Evolutionary conservation across 2,113 vertebrate genomes (phyloP).

Genomic region (Potamarius usumacintae): DNA sequence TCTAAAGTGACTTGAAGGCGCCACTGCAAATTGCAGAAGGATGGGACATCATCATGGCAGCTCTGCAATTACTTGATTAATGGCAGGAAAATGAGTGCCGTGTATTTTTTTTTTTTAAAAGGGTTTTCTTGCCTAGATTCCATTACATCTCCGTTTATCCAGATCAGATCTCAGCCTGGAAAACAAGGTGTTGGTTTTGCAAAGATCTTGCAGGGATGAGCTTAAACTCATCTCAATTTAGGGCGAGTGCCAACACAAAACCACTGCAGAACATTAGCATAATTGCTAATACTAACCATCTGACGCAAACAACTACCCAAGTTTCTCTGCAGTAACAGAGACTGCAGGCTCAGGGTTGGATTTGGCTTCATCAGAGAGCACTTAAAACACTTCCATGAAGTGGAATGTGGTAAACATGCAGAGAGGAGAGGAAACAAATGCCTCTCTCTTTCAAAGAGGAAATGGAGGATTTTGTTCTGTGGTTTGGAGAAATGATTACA

Average conservation of each 20-base stretch:
- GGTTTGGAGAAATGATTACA: not conserved
- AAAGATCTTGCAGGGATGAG: not conserved
- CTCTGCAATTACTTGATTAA: slow-evolving; percentile 12
- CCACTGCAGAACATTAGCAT: slow-evolving; percentile 26
- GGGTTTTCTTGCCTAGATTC: not conserved
- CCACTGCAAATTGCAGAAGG: not conserved
- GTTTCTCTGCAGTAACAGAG: not conserved
- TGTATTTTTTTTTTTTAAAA: no score
- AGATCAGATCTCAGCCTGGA: not conserved
- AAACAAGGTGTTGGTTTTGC: not conserved
- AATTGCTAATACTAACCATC: slow-evolving; percentile 19
- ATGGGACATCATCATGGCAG: not conserved
- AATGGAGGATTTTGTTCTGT: not conserved
- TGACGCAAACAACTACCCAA: not conserved
- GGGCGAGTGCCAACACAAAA: not conserved
- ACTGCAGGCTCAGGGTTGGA: not conserved
- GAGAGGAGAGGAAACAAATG: not conserved
- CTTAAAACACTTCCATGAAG: not conserved
- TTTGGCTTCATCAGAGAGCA: not conserved
- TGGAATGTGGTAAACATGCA: not conserved
- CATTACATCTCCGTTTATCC: slow-evolving; percentile 24
- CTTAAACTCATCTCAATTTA: slow-evolving; percentile 8
- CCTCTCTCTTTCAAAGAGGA: not conserved
- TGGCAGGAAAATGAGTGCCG: not conserved
- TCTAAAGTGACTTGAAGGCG: not conserved